Conservation (phyloP, 2,113 vertebrate species). For the Rhinolophus sinicus region DNA sequence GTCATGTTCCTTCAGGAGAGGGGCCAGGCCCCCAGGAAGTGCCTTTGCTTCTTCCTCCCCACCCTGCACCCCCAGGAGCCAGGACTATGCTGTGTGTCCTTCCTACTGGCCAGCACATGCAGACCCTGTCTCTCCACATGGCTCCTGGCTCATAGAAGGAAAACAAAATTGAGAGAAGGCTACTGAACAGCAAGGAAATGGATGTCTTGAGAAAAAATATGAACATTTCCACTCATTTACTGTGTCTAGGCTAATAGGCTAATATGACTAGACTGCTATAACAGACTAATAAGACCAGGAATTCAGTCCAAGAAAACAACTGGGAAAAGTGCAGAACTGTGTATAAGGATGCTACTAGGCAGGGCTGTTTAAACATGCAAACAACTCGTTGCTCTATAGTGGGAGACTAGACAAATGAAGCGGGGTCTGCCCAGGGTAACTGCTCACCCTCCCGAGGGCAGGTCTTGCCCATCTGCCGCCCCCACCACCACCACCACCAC, state of each 20-base stretch:
- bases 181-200: not conserved
- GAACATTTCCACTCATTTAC: not conserved
- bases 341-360: not conserved
- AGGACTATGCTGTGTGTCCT: not conserved
- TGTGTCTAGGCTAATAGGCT: not conserved
- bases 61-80: not conserved
- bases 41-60: not conserved
- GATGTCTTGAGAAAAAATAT: not conserved
- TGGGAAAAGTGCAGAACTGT: not conserved
- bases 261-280: not conserved
- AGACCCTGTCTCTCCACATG: not conserved
- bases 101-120: not conserved
- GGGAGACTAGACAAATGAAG: not conserved
- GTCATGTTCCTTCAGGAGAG: not conserved
- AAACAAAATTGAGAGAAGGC: not conserved
- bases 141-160: not conserved
- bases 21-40: not conserved
- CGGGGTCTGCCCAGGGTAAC: not conserved
- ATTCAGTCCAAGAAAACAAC: slow-evolving; percentile 23
- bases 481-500: too few relatives aligned
- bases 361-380: not conserved
- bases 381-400: not conserved
- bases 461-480: not conserved
- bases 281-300: not conserved
- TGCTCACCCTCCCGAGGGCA: not conserved